A percentile compares a stretch with the other conserved stretches of the same genome.
Conservation (phyloP, 2,113 vertebrate genomes). For the Machaerirhynchus nigripectus region DNA sequence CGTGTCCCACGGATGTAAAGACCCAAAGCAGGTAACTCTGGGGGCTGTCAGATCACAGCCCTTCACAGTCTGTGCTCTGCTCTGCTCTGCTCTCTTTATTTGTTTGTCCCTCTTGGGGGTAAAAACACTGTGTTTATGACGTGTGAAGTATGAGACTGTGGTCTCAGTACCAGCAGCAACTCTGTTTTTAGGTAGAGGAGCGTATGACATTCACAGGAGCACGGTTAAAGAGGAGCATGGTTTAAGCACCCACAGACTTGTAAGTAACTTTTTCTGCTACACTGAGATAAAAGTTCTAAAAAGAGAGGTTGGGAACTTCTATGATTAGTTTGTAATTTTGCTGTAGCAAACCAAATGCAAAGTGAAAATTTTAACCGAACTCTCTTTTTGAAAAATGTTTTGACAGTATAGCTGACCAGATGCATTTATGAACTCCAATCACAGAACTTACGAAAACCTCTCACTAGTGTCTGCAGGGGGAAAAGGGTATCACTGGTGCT, state of each 20-base stretch:
- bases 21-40: not conserved
- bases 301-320: not conserved
- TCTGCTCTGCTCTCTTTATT: not conserved
- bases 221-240: not conserved
- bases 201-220: not conserved
- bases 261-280: not conserved
- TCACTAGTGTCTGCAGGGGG: fast-evolving
- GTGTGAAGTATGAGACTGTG: not conserved
- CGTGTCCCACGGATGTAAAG: not conserved
- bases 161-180: not conserved
- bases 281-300: not conserved
- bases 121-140: not conserved
- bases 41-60: not conserved
- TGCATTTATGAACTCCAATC: fast-evolving
- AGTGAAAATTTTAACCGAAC: not conserved
- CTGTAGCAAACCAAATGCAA: not conserved
- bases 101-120: not conserved
- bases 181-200: not conserved
- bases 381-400: not conserved
- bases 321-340: not conserved
- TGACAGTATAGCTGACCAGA: not conserved
- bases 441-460: not conserved
- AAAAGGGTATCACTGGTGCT: not conserved
- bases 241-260: not conserved
- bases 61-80: not conserved